These are phyloP conservation scores for Anarsia innoxiella DNA, from an alignment of 2,888 invertebrate species.

Conservation along the genomic window DNA sequence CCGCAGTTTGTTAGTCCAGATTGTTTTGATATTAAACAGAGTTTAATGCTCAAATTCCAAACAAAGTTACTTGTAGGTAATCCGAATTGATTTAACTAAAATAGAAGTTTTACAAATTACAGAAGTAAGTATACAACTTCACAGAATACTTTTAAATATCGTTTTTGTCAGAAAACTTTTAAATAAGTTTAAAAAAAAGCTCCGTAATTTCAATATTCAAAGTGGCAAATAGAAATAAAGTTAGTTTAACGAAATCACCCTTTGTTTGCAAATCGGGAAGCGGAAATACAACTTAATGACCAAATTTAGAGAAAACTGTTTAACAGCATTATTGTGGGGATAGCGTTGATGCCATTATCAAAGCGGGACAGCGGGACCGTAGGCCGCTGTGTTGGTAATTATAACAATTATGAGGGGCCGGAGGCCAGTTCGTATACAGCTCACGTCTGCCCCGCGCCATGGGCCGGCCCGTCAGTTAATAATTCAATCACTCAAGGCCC, in stretches of 20 bases:
- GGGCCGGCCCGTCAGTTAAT: conserved; percentile 53
- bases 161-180: no score
- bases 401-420: conserved; percentile 46
- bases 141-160: no score
- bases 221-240: no score
- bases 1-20: neutral
- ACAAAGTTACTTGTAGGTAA: conserved; percentile 3
- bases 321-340: conserved; percentile 14
- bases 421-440: conserved; percentile 39
- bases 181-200: no score
- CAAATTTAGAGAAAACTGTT: conserved; percentile 6
- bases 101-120: no score
- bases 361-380: conserved; percentile 31
- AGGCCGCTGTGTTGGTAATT: no score
- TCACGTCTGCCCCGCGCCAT: conserved; percentile 49
- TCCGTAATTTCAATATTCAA: no score
- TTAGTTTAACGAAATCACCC: no score
- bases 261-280: no score
- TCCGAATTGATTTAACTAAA: no score
- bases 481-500: conserved; percentile 62
- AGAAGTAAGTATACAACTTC: no score
- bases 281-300: no score
- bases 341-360: conserved; percentile 33
- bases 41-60: conserved; percentile 4
- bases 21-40: conserved; percentile 9